phyloP scores from a whole-genome alignment of 92 coral and sea anemone species.

The Bergia sp. region DNA sequence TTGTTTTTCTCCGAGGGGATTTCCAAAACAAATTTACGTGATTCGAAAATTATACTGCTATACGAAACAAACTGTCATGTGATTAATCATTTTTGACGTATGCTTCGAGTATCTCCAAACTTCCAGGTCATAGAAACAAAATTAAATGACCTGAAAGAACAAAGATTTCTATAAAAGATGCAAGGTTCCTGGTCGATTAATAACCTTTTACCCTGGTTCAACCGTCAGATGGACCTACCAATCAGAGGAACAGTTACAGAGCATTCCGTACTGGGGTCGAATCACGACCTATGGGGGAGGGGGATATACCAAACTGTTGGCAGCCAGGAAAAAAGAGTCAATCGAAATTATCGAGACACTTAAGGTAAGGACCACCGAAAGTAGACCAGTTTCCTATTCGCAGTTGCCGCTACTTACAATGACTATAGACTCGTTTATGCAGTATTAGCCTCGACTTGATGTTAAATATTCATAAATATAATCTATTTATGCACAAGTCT shows the following conservation, averaged over 20 bases:
- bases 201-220: background rate
- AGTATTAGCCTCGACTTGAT: too few species aligned
- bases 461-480: too few species aligned
- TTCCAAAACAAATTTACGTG: background rate
- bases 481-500: too few species aligned
- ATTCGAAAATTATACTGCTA: too few species aligned
- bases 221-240: constrained; percentile 51
- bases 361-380: too few species aligned
- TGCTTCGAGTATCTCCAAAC: background rate
- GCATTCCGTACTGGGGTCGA: constrained; percentile 61
- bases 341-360: constrained; percentile 36
- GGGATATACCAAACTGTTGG: constrained; percentile 57
- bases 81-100: background rate
- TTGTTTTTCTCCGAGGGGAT: background rate
- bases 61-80: background rate
- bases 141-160: background rate
- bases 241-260: constrained; percentile 50
- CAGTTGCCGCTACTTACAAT: too few species aligned
- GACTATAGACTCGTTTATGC: too few species aligned
- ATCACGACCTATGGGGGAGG: constrained; percentile 61
- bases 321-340: constrained; percentile 41
- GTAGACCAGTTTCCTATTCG: too few species aligned
- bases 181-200: background rate
- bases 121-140: background rate
- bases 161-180: background rate